These are phyloP conservation scores for Amia ocellicauda DNA, from an alignment of 2,113 vertebrate species.

Conservation along the genomic window DNA sequence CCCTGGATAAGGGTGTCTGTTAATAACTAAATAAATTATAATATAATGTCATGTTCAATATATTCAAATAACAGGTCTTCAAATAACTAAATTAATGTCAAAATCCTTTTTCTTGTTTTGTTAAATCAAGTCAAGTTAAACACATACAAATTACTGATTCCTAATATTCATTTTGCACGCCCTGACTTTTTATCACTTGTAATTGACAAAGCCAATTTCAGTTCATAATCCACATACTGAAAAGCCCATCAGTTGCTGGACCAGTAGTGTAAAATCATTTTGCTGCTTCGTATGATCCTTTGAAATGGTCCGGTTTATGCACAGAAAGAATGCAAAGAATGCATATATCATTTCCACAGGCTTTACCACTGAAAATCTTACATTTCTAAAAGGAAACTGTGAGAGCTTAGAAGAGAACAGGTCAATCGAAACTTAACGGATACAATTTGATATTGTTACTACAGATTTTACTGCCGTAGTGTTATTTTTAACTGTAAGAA, in stretches of 20 bases:
- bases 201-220: conserved; percentile 51
- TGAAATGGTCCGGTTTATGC: conserved; percentile 52
- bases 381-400: conserved; percentile 59
- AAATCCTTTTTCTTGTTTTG: no score
- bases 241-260: conserved; percentile 57
- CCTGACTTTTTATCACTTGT: no score
- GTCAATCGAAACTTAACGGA: conserved; percentile 28
- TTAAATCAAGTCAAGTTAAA: no score
- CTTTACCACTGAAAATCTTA: conserved; percentile 59
- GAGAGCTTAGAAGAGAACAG: conserved; percentile 51
- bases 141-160: no score
- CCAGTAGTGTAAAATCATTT: conserved; percentile 59
- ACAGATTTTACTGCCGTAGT: conserved; percentile 21
- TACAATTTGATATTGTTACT: conserved; percentile 36
- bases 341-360: conserved; percentile 72
- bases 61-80: no score
- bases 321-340: conserved; percentile 67
- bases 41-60: no score
- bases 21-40: no score
- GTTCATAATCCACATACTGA: conserved; percentile 59
- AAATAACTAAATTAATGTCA: no score
- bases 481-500: no score
- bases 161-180: no score
- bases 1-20: no score
- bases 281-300: conserved; percentile 57